Evolutionary conservation across 2,888 invertebrate genomes (phyloP).

Genomic region (Hedya salicella): DNA sequence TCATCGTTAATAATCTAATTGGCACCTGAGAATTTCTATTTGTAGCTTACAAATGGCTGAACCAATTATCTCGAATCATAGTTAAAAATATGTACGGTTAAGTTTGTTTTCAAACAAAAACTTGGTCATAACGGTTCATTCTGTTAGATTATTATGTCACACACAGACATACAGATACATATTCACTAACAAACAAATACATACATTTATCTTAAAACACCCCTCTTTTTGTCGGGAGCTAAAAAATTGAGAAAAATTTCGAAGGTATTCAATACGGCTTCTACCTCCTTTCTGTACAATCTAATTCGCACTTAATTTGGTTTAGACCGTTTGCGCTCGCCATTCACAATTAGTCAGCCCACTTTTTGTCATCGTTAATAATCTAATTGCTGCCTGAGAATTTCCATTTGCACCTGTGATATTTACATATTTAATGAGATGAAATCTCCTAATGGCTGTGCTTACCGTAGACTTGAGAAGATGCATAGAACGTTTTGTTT

Average conservation of each 20-base stretch:
- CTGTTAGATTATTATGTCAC: too few species aligned
- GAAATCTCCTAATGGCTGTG: constrained; percentile 45
- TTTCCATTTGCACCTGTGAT: constrained; percentile 50
- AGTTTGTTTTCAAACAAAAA: too few species aligned
- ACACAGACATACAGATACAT: too few species aligned
- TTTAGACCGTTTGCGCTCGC: constrained; percentile 35
- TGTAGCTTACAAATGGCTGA: too few species aligned
- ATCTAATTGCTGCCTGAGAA: constrained; percentile 47
- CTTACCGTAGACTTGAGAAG: constrained; percentile 22
- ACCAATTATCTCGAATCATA: too few species aligned
- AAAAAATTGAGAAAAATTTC: too few species aligned
- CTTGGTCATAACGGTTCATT: too few species aligned
- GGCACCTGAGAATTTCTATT: constrained; percentile 48
- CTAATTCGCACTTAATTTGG: constrained; percentile 27
- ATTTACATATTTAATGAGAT: constrained; percentile 47
- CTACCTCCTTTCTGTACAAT: constrained; percentile 8
- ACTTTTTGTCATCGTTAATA: constrained; percentile 49
- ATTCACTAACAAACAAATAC: too few species aligned
- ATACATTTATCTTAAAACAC: too few species aligned
- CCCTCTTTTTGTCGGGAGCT: too few species aligned
- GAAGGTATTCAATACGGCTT: too few species aligned
- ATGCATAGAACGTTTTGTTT: neutral
- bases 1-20: constrained; percentile 50
- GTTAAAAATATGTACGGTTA: too few species aligned
- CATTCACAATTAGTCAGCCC: constrained; percentile 38